phyloP scores from a whole-genome alignment of 1,140 invertebrate genomes.

The Phortica variegata region DNA sequence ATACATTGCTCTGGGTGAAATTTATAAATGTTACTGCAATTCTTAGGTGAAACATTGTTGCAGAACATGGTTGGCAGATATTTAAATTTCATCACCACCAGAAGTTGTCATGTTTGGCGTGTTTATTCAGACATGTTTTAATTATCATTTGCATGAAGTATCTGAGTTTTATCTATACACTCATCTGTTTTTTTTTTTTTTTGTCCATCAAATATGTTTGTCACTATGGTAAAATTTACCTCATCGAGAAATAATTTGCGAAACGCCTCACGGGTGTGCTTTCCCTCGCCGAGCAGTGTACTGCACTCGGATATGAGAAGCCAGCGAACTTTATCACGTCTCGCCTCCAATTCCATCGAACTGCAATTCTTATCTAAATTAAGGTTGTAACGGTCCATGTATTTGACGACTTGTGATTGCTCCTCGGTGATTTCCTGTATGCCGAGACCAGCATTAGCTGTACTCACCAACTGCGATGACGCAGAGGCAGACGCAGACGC shows the following conservation, averaged over 20 bases:
- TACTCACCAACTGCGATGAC: neutral
- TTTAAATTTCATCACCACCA: no score
- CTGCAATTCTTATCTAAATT: constrained; percentile 57
- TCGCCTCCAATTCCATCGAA: constrained; percentile 56
- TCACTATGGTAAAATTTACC: constrained; percentile 38
- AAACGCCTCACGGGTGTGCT: constrained; percentile 53
- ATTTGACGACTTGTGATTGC: constrained; percentile 42
- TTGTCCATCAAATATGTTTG: no score
- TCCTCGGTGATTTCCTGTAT: constrained; percentile 44
- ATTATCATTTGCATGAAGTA: no score
- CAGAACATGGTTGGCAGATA: no score
- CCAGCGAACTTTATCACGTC: constrained; percentile 54
- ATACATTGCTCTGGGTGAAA: no score
- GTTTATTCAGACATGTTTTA: no score
- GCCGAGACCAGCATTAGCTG: constrained; percentile 9
- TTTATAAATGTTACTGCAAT: no score
- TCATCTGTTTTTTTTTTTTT: no score
- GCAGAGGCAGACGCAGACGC: no score
- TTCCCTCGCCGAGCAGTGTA: constrained; percentile 50
- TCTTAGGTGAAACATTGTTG: no score
- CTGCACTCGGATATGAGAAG: constrained; percentile 56
- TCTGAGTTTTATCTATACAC: no score
- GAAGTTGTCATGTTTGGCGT: no score
- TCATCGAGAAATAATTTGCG: constrained; percentile 50
- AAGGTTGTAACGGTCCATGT: constrained; percentile 55